Evolutionary conservation across 2,888 invertebrate genomes (phyloP).

Genomic region (Nymphalis c-album): DNA sequence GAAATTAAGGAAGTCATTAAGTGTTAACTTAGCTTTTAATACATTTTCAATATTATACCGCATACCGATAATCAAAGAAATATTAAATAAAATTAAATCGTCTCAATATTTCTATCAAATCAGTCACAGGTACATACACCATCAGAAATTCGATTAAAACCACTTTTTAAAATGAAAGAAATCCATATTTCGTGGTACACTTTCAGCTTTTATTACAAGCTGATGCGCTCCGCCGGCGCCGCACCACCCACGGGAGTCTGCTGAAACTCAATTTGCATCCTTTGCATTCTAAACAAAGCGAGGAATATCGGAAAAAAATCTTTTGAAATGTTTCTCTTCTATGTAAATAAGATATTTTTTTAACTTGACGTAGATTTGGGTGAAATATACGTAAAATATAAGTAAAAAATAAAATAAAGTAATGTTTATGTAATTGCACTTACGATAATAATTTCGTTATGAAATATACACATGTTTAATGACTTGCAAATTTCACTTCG

Average conservation of each 20-base stretch:
- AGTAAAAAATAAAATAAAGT: no score
- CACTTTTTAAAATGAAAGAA: slow-evolving; percentile 11
- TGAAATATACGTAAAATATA: background rate
- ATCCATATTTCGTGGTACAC: slow-evolving; percentile 15
- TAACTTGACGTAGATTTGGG: background rate
- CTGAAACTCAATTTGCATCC: slow-evolving; percentile 48
- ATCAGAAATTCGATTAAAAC: slow-evolving; percentile 6
- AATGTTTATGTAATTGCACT: no score
- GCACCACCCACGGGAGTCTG: slow-evolving; percentile 4
- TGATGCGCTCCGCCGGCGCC: slow-evolving; percentile 16
- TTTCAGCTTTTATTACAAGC: slow-evolving; percentile 27
- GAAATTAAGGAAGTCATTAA: no score
- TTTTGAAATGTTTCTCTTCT: slow-evolving; percentile 6
- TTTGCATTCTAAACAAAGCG: slow-evolving; percentile 49
- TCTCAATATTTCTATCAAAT: no score
- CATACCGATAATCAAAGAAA: no score
- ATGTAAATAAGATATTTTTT: background rate
- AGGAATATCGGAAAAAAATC: slow-evolving; percentile 25
- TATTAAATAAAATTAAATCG: no score
- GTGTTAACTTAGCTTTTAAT: no score
- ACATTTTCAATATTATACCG: no score
- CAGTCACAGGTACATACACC: background rate
- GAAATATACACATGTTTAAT: no score
- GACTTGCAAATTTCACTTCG: no score
- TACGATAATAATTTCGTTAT: no score